phyloP scores from a whole-genome alignment of 2,888 invertebrate species.

The Allacma fusca region DNA sequence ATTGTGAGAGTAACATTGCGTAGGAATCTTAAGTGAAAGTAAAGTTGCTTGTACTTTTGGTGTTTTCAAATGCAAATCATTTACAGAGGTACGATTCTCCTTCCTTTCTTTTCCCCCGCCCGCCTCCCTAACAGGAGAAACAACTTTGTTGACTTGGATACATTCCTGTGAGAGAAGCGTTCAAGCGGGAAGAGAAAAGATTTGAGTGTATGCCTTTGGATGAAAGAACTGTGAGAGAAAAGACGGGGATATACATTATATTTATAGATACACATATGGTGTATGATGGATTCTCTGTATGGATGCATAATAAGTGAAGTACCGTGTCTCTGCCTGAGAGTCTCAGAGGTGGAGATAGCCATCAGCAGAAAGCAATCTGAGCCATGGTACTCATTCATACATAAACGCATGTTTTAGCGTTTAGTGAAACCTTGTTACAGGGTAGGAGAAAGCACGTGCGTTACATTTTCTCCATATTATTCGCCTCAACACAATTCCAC shows the following conservation, averaged over 20 bases:
- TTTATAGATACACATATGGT: background rate
- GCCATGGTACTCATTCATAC: slow-evolving; percentile 31
- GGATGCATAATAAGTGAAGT: background rate
- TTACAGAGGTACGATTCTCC: background rate
- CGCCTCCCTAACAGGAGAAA: background rate
- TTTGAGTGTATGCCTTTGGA: background rate
- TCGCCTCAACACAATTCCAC: background rate
- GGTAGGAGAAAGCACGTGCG: background rate
- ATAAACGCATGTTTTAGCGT: slow-evolving; percentile 25
- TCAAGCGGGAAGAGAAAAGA: slow-evolving; percentile 16
- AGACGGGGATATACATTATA: too few species aligned
- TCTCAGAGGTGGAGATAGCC: slow-evolving; percentile 1
- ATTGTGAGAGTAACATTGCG: background rate
- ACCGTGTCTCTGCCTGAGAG: background rate
- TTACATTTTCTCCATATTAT: background rate
- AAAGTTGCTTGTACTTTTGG: background rate
- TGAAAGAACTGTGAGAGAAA: too few species aligned
- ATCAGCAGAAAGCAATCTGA: slow-evolving; percentile 23
- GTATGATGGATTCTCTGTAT: too few species aligned
- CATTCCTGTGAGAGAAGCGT: slow-evolving; percentile 25
- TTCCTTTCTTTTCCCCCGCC: background rate
- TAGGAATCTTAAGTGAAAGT: background rate
- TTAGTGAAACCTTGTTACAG: slow-evolving; percentile 7
- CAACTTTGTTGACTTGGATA: slow-evolving; percentile 4
- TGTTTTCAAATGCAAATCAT: slow-evolving; percentile 12